Base-by-base conservation (phyloP, 2,888 invertebrate genomes). In the Ophonus ardosiacus region DNA sequence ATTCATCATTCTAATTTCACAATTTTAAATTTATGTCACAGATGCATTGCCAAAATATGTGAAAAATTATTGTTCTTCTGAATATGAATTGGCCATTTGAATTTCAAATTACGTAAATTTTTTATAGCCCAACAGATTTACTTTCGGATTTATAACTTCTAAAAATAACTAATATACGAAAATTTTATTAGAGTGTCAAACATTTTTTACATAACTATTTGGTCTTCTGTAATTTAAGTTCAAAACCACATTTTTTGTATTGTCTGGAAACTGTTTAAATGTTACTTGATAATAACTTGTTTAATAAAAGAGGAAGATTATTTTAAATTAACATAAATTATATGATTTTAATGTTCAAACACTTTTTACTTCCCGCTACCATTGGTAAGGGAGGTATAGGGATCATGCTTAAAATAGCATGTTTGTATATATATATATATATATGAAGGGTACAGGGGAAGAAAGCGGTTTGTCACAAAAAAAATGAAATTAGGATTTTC, bases 101-200 rank as follows among this genome's bases (percentile, higher is more conserved):
- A 63, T 43, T 81, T 81, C 43, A 61, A 81, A 65, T 61, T 81
- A 81, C 65, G 81, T 51, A 43, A 81, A 81, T 81, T 43, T 74
- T 78, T 57, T 78, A 57, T 24, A 24, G 57, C 31, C 63, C 8
- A 18, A 43, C 40, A 43, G 63, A 81, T 81, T 59, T 40, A 81
- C 81, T 81, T 65, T 81, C 81, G 65, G 51, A 65, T 81, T 81
- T 81, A 81, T 65, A 40, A 81, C 51, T 18, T 51, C 76, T 57
- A 57, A 78, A 78, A 78, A 78, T 78, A 78, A 78, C 13, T 31
- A 13, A 31, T 8, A 57, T 78, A 71, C 10, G 51, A 51, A 74
- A 74, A 21, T 74, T 74, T 74, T 74, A 51, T 74, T 74, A 8
- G n/a, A 68, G 68, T 68, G 15, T n/a, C 38, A 6, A 68, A 38